Conservation (phyloP, 2,888 invertebrate genomes). For the Limnephilus marmoratus region DNA sequence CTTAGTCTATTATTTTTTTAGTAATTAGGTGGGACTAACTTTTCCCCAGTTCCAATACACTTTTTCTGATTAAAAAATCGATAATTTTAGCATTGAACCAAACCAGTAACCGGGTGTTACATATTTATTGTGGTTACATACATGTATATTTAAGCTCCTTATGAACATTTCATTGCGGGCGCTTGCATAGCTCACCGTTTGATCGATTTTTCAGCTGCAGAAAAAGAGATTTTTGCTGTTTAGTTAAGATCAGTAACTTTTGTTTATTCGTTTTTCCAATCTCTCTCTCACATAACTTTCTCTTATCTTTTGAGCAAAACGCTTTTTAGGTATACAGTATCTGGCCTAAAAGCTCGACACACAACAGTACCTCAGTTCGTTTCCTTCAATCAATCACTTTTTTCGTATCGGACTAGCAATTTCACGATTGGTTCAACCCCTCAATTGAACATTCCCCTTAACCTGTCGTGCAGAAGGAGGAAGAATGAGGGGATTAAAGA, state of each 20-base stretch:
- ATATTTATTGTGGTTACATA: no score
- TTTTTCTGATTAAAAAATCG: no score
- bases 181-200: not conserved
- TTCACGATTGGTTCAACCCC: constrained; percentile 65
- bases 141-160: no score
- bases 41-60: no score
- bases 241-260: not conserved
- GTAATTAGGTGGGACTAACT: no score
- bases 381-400: constrained; percentile 64
- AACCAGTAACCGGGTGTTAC: no score
- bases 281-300: not conserved
- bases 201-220: not conserved
- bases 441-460: constrained; percentile 53
- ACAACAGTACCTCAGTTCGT: constrained; percentile 20
- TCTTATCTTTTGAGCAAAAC: not conserved
- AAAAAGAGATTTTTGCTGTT: not conserved
- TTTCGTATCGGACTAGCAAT: constrained; percentile 62
- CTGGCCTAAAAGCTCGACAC: not conserved
- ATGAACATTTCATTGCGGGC: no score
- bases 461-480: constrained; percentile 33
- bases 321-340: not conserved
- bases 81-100: no score
- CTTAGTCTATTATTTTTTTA: no score
- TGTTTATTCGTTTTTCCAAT: not conserved
- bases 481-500: constrained; percentile 38